Percentiles rank a stretch among this genome's conserved stretches.
phyloP scores from a whole-genome alignment of 2,888 invertebrate species.

The Malachius bipustulatus region DNA sequence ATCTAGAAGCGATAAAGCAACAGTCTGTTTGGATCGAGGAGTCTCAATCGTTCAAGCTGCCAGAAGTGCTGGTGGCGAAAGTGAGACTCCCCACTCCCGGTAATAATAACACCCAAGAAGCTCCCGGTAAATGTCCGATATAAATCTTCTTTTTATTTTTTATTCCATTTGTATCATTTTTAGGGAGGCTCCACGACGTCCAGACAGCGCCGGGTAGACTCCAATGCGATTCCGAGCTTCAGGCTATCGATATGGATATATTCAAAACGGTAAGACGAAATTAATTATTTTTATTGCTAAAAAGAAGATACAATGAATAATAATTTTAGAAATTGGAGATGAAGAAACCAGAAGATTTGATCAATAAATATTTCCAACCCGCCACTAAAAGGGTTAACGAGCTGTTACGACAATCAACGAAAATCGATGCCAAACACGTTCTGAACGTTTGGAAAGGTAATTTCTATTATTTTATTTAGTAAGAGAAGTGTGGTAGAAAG shows the following conservation, averaged over 20 bases:
- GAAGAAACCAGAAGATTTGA: slow-evolving; percentile 47
- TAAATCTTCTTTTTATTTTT: slow-evolving; percentile 3
- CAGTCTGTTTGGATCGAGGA: slow-evolving; percentile 67
- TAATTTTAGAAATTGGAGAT: no score
- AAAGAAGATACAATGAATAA: no score
- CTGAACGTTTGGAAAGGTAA: slow-evolving; percentile 44
- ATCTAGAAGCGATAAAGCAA: slow-evolving; percentile 55
- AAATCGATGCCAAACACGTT: slow-evolving; percentile 41
- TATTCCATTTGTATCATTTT: slow-evolving; percentile 6
- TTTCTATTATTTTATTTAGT: no score
- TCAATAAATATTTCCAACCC: slow-evolving; percentile 62
- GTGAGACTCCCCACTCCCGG: slow-evolving; percentile 59
- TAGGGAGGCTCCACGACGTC: slow-evolving; percentile 27
- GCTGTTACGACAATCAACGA: slow-evolving; percentile 44
- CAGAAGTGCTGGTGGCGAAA: slow-evolving; percentile 50
- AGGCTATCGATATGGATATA: slow-evolving; percentile 18
- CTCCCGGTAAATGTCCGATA: slow-evolving; percentile 9
- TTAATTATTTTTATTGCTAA: no score
- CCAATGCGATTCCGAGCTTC: slow-evolving; percentile 24
- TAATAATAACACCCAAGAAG: slow-evolving; percentile 21
- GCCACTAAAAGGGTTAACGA: slow-evolving; percentile 45
- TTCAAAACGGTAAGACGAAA: background rate
- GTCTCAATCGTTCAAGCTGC: slow-evolving; percentile 55
- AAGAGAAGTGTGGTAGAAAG: no score
- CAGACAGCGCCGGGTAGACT: slow-evolving; percentile 39